Conservation (phyloP, 2,797 vertebrate species). For the Adelosebastes latens region DNA sequence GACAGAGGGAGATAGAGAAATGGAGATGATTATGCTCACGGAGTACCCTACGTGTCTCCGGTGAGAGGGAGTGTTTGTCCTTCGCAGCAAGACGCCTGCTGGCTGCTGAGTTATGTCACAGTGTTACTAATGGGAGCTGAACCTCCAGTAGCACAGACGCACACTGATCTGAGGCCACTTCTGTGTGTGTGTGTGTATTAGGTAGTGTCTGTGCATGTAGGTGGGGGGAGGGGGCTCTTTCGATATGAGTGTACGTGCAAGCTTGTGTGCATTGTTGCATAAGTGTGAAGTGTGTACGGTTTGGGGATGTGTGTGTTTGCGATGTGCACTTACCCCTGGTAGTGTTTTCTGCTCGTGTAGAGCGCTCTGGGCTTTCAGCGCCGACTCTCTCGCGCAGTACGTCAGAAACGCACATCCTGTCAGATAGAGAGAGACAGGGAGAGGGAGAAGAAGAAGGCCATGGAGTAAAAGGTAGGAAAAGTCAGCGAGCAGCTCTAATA, state of each 20-base stretch:
- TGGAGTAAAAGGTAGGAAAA: slow-evolving; percentile 22
- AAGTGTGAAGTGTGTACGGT: slow-evolving; percentile 36
- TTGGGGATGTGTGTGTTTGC: slow-evolving; percentile 40
- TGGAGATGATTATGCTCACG: slow-evolving; percentile 65
- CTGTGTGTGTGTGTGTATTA: neutral
- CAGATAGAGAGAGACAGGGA: slow-evolving; percentile 44
- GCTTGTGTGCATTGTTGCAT: slow-evolving; percentile 36
- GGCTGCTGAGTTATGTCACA: slow-evolving; percentile 77
- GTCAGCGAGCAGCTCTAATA: slow-evolving; percentile 42
- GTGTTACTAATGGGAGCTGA: slow-evolving; percentile 71
- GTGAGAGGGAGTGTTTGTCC: slow-evolving; percentile 73
- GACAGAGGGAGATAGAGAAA: slow-evolving; percentile 58
- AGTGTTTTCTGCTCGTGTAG: slow-evolving; percentile 93
- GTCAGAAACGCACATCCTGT: slow-evolving; percentile 85
- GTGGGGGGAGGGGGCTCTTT: neutral
- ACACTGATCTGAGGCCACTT: slow-evolving; percentile 29
- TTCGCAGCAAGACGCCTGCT: slow-evolving; percentile 72
- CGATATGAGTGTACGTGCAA: slow-evolving; percentile 16
- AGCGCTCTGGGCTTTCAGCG: slow-evolving; percentile 92
- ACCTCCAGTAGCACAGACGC: slow-evolving; percentile 41
- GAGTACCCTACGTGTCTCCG: slow-evolving; percentile 62
- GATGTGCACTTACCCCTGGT: slow-evolving; percentile 88
- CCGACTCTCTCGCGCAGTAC: slow-evolving; percentile 91
- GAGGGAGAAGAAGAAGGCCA: slow-evolving; percentile 15
- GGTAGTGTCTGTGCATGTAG: slow-evolving; percentile 4